A percentile compares a stretch with the other conserved stretches of the same genome.
Conservation (phyloP, 2,888 invertebrate species). For the Syrphus vitripennis region DNA sequence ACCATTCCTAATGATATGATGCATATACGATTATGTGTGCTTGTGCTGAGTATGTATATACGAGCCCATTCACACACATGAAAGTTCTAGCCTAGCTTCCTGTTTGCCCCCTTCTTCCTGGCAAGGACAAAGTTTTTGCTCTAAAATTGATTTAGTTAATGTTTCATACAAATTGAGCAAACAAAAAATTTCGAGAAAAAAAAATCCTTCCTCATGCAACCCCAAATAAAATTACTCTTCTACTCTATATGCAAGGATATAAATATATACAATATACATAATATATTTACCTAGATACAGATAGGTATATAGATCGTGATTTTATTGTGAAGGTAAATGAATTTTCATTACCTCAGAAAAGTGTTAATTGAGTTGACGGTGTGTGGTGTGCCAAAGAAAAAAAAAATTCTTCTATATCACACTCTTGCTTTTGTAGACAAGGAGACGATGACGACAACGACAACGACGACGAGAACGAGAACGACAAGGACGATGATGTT, state of each 20-base stretch:
- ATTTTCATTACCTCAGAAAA: conserved; percentile 45
- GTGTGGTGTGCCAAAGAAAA: background rate
- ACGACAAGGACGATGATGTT: background rate
- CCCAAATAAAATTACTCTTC: background rate
- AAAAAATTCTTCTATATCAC: background rate
- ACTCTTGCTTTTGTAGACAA: background rate
- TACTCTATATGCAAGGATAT: conserved; percentile 1
- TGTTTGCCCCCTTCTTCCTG: background rate
- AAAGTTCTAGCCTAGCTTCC: conserved; percentile 1
- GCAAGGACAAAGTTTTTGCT: conserved; percentile 52
- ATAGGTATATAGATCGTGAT: background rate
- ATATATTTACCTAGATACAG: background rate
- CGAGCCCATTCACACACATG: too few relatives aligned
- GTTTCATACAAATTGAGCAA: conserved; percentile 1
- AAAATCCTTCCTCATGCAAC: conserved; percentile 8
- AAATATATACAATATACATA: background rate
- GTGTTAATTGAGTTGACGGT: conserved; percentile 41
- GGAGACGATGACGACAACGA: background rate
- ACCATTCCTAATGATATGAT: background rate
- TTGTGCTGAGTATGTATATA: background rate
- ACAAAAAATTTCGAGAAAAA: too few relatives aligned
- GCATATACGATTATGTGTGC: background rate
- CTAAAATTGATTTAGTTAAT: conserved; percentile 59
- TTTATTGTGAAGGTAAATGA: conserved; percentile 52
- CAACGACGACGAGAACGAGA: background rate